A percentile compares a stretch with the other conserved stretches of the same genome.
These are phyloP conservation scores for Caenorhabditis imperialis DNA, from an alignment of 2,888 invertebrate genomes.

Conservation along the genomic window DNA sequence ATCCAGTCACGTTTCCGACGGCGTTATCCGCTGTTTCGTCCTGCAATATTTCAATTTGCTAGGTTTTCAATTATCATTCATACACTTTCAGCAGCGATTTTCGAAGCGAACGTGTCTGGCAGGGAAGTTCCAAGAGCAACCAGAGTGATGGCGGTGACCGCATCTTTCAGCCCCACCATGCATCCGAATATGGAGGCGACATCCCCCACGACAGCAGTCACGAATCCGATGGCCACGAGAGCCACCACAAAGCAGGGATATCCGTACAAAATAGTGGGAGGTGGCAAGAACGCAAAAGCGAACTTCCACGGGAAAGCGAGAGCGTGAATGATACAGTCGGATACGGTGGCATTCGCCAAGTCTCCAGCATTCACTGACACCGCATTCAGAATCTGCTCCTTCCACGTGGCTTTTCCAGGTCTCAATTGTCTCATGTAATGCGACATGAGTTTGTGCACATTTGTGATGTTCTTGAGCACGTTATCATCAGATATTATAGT, in stretches of 20 bases:
- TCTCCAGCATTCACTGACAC: slow-evolving; percentile 83
- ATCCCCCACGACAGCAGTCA: slow-evolving; percentile 82
- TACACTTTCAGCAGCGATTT: slow-evolving; percentile 80
- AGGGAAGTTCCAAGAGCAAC: slow-evolving; percentile 83
- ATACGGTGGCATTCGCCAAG: slow-evolving; percentile 81
- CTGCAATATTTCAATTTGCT: too few species aligned
- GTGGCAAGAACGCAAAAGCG: slow-evolving; percentile 81
- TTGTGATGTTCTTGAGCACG: slow-evolving; percentile 68
- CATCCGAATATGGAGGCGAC: slow-evolving; percentile 83
- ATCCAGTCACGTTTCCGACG: slow-evolving; percentile 83
- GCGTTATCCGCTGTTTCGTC: slow-evolving; percentile 83
- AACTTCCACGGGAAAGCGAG: slow-evolving; percentile 75
- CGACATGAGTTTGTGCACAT: slow-evolving; percentile 64
- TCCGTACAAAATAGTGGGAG: slow-evolving; percentile 81
- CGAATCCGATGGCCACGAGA: slow-evolving; percentile 81
- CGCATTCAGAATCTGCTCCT: slow-evolving; percentile 80
- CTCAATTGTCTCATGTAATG: slow-evolving; percentile 66
- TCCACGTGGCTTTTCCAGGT: slow-evolving; percentile 67
- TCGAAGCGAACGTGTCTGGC: slow-evolving; percentile 83
- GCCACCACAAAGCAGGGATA: slow-evolving; percentile 82
- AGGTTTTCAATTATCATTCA: too few species aligned
- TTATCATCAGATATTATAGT: slow-evolving; percentile 82
- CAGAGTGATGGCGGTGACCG: slow-evolving; percentile 80
- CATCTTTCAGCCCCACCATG: slow-evolving; percentile 81
- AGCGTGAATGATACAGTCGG: slow-evolving; percentile 82